Percentiles rank a stretch among this genome's conserved stretches.
phyloP scores from a whole-genome alignment of 1,140 invertebrate species.

The Drosophila subpulchrella region DNA sequence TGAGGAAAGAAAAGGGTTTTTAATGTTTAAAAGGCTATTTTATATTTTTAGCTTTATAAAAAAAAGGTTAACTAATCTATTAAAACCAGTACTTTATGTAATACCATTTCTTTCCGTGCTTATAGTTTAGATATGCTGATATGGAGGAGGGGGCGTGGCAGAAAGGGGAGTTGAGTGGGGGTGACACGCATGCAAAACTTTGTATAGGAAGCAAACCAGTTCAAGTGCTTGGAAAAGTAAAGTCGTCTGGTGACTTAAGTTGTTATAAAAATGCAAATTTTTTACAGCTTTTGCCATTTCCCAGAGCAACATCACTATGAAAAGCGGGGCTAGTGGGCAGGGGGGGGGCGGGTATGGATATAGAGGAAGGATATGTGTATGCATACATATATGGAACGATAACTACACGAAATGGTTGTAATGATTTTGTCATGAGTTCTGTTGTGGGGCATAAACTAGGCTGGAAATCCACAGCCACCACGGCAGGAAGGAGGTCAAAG shows the following conservation, averaged over 20 bases:
- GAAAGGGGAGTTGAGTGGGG: not conserved
- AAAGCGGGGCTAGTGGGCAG: no score
- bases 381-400: conserved; percentile 24
- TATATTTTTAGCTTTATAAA: no score
- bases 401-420: conserved; percentile 59
- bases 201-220: conserved; percentile 58
- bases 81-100: not conserved
- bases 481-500: not conserved
- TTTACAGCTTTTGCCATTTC: conserved; percentile 66
- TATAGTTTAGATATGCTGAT: conserved; percentile 56
- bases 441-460: conserved; percentile 15
- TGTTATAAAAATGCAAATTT: conserved; percentile 74
- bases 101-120: conserved; percentile 11
- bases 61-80: no score
- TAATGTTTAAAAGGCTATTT: no score
- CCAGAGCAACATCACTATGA: conserved; percentile 33
- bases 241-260: conserved; percentile 70
- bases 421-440: conserved; percentile 60
- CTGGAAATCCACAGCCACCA: not conserved
- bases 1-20: no score
- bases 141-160: conserved; percentile 9
- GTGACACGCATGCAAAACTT: conserved; percentile 64
- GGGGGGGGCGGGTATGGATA: no score
- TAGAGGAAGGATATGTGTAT: conserved; percentile 16
- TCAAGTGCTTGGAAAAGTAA: conserved; percentile 68